Evolutionary conservation across 2,888 invertebrate species (phyloP).

Genomic region (Druceiella hillmani): DNA sequence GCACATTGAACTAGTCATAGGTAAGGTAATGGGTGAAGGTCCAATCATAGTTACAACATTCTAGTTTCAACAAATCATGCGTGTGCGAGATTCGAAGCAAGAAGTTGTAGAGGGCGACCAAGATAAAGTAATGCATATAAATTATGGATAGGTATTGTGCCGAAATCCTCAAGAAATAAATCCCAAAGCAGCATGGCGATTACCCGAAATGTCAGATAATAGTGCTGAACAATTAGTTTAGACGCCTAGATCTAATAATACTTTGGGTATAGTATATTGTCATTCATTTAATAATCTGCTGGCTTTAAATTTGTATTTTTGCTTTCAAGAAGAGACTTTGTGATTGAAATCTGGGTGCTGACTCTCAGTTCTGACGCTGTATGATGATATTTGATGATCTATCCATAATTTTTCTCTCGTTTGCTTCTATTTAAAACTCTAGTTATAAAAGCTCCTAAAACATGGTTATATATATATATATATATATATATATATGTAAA

Average conservation of each 20-base stretch:
- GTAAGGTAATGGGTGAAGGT: conserved; percentile 93
- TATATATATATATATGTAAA: too few species aligned
- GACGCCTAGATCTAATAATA: conserved; percentile 11
- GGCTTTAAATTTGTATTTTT: too few species aligned
- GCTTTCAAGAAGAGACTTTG: too few species aligned
- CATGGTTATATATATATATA: too few species aligned
- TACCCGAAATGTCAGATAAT: conserved; percentile 73
- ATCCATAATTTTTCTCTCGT: too few species aligned
- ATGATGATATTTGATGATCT: too few species aligned
- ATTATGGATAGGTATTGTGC: conserved; percentile 90
- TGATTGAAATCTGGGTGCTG: too few species aligned
- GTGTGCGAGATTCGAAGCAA: conserved; percentile 65
- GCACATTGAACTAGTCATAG: conserved; percentile 78
- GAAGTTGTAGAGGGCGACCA: conserved; percentile 83
- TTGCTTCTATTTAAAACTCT: too few species aligned
- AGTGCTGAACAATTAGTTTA: conserved; percentile 68
- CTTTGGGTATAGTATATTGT: too few species aligned
- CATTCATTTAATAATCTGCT: too few species aligned
- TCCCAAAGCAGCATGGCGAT: conserved; percentile 84
- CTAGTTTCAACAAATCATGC: conserved; percentile 84
- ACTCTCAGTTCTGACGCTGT: too few species aligned
- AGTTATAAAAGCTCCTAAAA: too few species aligned
- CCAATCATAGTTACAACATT: conserved; percentile 87
- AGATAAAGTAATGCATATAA: conserved; percentile 77
- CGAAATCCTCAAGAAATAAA: conserved; percentile 81